A percentile compares a stretch with the other conserved stretches of the same genome.
Evolutionary conservation across 2,888 invertebrate genomes (phyloP).

Genomic region (Callimorpha dominula): DNA sequence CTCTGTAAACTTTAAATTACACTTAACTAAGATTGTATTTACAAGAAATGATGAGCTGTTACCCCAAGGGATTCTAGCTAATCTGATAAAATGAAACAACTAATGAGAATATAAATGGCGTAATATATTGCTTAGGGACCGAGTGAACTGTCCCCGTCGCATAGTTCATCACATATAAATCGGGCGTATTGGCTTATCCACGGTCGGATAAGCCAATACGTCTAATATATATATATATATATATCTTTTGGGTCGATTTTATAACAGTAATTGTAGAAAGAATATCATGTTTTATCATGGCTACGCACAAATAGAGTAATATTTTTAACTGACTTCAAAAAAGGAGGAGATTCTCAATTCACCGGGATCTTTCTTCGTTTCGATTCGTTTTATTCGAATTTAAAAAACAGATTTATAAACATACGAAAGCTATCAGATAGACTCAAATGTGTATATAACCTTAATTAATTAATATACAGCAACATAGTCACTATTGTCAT

Average conservation of each 20-base stretch:
- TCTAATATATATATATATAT: no score
- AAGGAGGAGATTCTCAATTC: no score
- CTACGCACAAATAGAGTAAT: no score
- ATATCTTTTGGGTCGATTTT: neutral
- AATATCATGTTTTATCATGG: neutral
- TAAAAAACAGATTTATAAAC: neutral
- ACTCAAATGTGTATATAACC: no score
- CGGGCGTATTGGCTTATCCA: constrained; percentile 10
- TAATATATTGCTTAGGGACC: constrained; percentile 82
- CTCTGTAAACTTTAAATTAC: constrained; percentile 68
- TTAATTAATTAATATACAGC: neutral
- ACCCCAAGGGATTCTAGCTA: constrained; percentile 75
- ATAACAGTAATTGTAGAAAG: neutral
- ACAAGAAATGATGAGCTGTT: constrained; percentile 74
- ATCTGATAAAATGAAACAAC: constrained; percentile 82
- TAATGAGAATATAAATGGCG: constrained; percentile 83
- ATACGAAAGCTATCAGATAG: no score
- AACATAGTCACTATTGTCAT: neutral
- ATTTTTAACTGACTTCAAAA: no score
- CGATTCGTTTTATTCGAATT: neutral
- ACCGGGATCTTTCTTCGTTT: no score
- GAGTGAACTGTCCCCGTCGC: constrained; percentile 56
- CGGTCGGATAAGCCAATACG: no score
- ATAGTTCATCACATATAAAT: constrained; percentile 41
- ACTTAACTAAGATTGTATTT: constrained; percentile 68